These are phyloP conservation scores for Dynastes tityus DNA, from an alignment of 2,888 invertebrate species.

Conservation along the genomic window DNA sequence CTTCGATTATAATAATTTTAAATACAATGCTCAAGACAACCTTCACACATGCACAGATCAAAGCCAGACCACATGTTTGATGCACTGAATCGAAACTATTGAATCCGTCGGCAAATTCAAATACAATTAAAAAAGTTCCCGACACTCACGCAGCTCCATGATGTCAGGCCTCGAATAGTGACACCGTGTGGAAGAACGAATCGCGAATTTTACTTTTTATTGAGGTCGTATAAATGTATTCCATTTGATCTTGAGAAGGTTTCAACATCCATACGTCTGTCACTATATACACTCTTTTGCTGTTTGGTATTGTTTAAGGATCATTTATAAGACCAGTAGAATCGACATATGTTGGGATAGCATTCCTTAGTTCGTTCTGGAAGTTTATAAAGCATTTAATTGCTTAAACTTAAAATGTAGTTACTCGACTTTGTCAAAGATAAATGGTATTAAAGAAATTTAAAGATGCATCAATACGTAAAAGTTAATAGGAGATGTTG, in stretches of 20 bases:
- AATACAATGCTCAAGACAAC: constrained; percentile 49
- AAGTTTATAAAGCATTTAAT: no score
- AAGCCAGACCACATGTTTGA: constrained; percentile 46
- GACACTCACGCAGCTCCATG: constrained; percentile 31
- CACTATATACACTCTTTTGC: no score
- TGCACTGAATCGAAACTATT: constrained; percentile 45
- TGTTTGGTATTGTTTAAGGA: no score
- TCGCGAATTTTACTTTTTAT: constrained; percentile 19
- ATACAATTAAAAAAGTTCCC: constrained; percentile 28
- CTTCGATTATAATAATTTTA: constrained; percentile 51
- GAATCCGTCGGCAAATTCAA: constrained; percentile 42
- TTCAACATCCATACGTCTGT: neutral
- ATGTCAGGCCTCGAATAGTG: constrained; percentile 1
- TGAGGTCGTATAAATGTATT: no score
- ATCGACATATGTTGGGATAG: neutral
- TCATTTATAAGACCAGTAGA: neutral
- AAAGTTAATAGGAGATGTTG: no score
- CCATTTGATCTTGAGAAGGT: no score
- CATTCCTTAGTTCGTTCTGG: neutral
- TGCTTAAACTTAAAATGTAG: no score
- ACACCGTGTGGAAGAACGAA: neutral
- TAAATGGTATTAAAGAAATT: no score
- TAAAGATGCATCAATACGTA: no score
- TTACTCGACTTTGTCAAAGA: no score
- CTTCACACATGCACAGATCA: constrained; percentile 43